Evolutionary conservation across 1,140 invertebrate species (phyloP).

Genomic region (Drosophila repletoides): DNA sequence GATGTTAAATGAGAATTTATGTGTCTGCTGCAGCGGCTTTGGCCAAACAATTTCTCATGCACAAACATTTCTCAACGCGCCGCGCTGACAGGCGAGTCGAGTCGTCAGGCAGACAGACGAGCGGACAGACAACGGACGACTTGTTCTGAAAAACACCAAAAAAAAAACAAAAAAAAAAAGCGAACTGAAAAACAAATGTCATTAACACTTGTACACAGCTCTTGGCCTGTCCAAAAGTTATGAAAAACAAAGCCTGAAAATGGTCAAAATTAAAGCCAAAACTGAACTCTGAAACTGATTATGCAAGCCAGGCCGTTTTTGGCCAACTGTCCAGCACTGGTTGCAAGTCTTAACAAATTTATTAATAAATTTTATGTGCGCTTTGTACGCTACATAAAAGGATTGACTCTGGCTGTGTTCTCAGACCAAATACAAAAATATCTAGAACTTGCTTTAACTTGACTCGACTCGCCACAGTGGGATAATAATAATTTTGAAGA

Average conservation of each 20-base stretch:
- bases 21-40: conserved; percentile 64
- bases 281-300: not conserved
- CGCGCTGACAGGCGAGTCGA: conserved; percentile 36
- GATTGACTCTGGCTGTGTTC: conserved; percentile 8
- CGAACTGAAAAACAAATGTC: conserved; percentile 70
- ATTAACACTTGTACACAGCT: conserved; percentile 62
- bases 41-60: conserved; percentile 64
- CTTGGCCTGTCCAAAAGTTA: conserved; percentile 37
- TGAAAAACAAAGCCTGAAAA: not conserved
- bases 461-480: not conserved
- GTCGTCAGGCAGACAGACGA: conserved; percentile 20
- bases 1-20: conserved; percentile 79
- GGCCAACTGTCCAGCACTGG: not conserved
- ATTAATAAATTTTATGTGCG: conserved; percentile 29
- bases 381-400: conserved; percentile 46
- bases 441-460: not conserved
- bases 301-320: not conserved
- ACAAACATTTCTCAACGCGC: conserved; percentile 69
- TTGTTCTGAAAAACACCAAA: conserved; percentile 44
- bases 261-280: conserved; percentile 2
- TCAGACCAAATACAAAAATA: not conserved
- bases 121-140: conserved; percentile 29
- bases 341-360: conserved; percentile 37
- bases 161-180: conserved; percentile 12
- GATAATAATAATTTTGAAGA: conserved; percentile 20